Evolutionary conservation across 2,113 vertebrate species (phyloP), one percentile per base, ranked within the genome.

Genomic region (Pleuronectes platessa): DNA sequence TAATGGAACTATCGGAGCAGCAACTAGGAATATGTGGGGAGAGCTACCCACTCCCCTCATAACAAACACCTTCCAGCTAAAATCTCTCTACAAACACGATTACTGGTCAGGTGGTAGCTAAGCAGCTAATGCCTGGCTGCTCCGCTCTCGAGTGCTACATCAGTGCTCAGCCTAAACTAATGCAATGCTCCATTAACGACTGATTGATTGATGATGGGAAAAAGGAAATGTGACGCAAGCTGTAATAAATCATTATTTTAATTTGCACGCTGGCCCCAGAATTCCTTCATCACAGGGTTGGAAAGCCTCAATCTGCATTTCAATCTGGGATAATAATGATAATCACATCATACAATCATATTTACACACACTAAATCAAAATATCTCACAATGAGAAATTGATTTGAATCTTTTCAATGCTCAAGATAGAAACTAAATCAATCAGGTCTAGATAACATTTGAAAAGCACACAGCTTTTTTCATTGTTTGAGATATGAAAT

Each of bases 141-240:
- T 55, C 11, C 11, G 62, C 62, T 17, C 61, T 24, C 18, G 37
- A n/a, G 26, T 17, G 5, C 26, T 8, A 35, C 49, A 35, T 54
- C 18, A 26, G 47, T 35, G 26, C 26, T 67, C 49, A 15, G 65
- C 65, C 49, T 12, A 55, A 45, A 45, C 67, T 26, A 58, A 26
- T 20, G 54, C 37, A 45, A 20, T 4, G 27, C 47, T 68, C 27
- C 12, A 68, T 68, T 55, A 68, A 68, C 23, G 42, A 49, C 40
- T 45, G 35, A 58, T 45, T 69, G 35, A 69, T 53, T 26, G 35
- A 69, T 42, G 54, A 26, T 24, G 8, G 31, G 31, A 40, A 45
- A 58, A 14, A 26, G 54, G 40, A 55, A 68, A 55, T 40, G 14
- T 37, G 24, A 31, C 20, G 2, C 0, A n/a, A 51, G n/a, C n/a